phyloP scores from a whole-genome alignment of 2,113 vertebrate genomes.

The Clinocottus analis region DNA sequence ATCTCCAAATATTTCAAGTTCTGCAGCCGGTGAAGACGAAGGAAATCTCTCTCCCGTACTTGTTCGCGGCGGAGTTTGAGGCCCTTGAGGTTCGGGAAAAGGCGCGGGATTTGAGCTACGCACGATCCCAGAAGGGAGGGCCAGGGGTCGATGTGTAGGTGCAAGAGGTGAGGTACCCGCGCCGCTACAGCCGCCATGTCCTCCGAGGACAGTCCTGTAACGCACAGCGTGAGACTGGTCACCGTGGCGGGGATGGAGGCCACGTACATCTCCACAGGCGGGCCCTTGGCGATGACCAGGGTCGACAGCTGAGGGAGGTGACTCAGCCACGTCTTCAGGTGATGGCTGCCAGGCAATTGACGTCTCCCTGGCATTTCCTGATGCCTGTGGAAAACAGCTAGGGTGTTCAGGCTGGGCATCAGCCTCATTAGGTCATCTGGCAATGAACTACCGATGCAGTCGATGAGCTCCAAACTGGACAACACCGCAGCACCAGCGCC shows the following conservation, averaged over 20 bases:
- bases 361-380: not conserved
- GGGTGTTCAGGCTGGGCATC: conserved; percentile 50
- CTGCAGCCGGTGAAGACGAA: conserved; percentile 51
- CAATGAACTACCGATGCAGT: conserved; percentile 21
- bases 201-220: not conserved
- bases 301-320: conserved; percentile 52
- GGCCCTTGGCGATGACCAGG: conserved; percentile 55
- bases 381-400: conserved; percentile 48
- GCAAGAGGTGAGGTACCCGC: conserved; percentile 62
- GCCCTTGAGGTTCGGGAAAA: conserved; percentile 67
- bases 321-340: conserved; percentile 56
- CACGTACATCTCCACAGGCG: conserved; percentile 35
- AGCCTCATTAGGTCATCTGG: conserved; percentile 31
- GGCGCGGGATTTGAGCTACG: conserved; percentile 47
- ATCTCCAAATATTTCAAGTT: conserved; percentile 63
- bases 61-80: conserved; percentile 52
- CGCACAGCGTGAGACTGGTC: conserved; percentile 61
- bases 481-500: not conserved
- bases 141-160: conserved; percentile 68
- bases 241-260: conserved; percentile 58
- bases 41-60: conserved; percentile 48
- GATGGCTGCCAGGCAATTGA: not conserved
- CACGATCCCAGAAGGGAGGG: conserved; percentile 44
- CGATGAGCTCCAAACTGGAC: conserved; percentile 67
- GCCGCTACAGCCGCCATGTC: conserved; percentile 46